phyloP scores from a whole-genome alignment of 2,113 vertebrate species.

The Cyrtonyx montezumae region DNA sequence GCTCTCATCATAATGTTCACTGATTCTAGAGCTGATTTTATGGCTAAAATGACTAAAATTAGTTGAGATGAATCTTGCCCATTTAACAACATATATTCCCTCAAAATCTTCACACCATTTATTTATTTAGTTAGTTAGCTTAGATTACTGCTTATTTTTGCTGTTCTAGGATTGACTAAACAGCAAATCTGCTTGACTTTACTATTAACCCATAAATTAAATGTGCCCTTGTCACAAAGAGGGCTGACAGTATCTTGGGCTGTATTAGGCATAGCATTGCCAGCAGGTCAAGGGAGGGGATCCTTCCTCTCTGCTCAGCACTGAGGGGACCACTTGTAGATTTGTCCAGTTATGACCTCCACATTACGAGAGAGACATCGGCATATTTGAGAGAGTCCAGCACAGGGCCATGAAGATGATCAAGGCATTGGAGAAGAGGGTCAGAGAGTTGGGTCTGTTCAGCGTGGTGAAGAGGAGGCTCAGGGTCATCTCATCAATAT shows the following conservation, averaged over 20 bases:
- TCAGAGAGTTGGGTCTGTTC: not conserved
- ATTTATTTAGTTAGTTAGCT: not conserved
- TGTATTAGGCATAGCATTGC: not conserved
- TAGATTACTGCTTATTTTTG: not conserved
- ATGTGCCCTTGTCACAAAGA: not conserved
- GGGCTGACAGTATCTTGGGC: not conserved
- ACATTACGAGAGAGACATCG: not conserved
- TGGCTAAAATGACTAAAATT: not conserved
- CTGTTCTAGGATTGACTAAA: not conserved
- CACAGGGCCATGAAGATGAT: not conserved
- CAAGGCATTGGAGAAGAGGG: not conserved
- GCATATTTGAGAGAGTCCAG: not conserved
- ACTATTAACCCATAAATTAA: not conserved
- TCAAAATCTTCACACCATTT: not conserved
- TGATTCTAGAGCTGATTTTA: not conserved
- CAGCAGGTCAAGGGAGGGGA: not conserved
- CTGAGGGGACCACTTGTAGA: not conserved
- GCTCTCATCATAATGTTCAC: not conserved
- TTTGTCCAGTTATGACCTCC: not conserved
- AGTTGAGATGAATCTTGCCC: not conserved
- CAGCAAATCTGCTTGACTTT: not conserved
- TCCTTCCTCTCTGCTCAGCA: not conserved
- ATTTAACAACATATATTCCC: accelerated
- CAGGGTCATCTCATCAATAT: not conserved
- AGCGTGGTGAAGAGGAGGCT: not conserved